Percentiles rank a stretch among this genome's conserved stretches.
These are phyloP conservation scores for Kryptopterus vitreolus DNA, from an alignment of 2,797 vertebrate species.

Conservation along the genomic window DNA sequence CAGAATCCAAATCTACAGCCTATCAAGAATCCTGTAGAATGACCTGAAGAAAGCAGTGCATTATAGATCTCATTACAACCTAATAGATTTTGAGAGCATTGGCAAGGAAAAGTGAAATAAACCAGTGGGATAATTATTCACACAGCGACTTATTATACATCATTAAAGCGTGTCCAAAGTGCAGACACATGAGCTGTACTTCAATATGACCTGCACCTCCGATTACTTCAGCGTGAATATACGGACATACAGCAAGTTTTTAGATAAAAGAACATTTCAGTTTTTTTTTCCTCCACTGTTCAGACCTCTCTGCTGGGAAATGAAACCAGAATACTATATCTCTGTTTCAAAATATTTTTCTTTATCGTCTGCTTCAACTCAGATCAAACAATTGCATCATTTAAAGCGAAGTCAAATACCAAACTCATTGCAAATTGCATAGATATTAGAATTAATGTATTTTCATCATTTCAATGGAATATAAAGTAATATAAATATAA, in stretches of 20 bases:
- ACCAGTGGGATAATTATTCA: not conserved
- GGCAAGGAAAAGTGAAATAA: not conserved
- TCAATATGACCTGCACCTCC: slow-evolving; percentile 6
- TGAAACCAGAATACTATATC: not conserved
- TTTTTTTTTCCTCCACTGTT: not conserved
- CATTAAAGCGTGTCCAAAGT: slow-evolving; percentile 17
- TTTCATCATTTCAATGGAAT: not conserved
- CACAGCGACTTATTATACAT: not conserved
- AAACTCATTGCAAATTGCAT: not conserved
- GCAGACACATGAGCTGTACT: slow-evolving; percentile 25
- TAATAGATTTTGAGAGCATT: not conserved
- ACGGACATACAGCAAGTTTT: slow-evolving; percentile 1
- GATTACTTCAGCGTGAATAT: slow-evolving; percentile 28
- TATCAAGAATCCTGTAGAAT: not conserved
- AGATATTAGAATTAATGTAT: not conserved
- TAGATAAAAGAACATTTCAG: not conserved
- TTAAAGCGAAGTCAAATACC: not conserved
- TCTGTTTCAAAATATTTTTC: not conserved
- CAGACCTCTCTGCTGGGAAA: slow-evolving; percentile 7
- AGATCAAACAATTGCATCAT: not conserved
- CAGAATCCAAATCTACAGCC: not conserved
- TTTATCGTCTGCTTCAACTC: not conserved
- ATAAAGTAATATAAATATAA: too few species aligned
- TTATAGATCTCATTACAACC: not conserved
- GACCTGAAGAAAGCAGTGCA: not conserved